Conservation (phyloP, 1,140 invertebrate genomes). For the Plectrocnemia conspersa region DNA sequence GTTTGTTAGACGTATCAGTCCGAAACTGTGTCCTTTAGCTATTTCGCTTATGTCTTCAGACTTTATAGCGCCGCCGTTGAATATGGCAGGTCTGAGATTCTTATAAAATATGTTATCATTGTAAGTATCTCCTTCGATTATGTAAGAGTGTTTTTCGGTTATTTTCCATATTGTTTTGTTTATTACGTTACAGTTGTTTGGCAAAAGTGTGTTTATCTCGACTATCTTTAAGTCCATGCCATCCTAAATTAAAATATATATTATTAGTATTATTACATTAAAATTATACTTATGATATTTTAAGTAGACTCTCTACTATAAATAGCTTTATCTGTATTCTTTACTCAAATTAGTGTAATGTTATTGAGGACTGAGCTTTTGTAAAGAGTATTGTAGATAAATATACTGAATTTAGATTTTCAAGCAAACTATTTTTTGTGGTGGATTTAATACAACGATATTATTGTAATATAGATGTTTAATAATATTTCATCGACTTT, state of each 20-base stretch:
- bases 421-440: too few relatives aligned
- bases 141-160: slow-evolving; percentile 76
- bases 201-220: slow-evolving; percentile 48
- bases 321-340: too few relatives aligned
- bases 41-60: slow-evolving; percentile 45
- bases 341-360: too few relatives aligned
- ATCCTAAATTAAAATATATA: slow-evolving; percentile 53
- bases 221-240: slow-evolving; percentile 72
- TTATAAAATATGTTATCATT: slow-evolving; percentile 57
- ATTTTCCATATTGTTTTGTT: slow-evolving; percentile 58
- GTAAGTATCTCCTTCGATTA: slow-evolving; percentile 66
- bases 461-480: too few relatives aligned
- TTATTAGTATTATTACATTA: neutral
- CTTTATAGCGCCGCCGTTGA: slow-evolving; percentile 42
- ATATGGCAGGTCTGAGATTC: slow-evolving; percentile 38
- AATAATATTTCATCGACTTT: too few relatives aligned
- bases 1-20: slow-evolving; percentile 66
- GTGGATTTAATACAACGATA: too few relatives aligned
- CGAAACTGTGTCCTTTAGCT: slow-evolving; percentile 79
- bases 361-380: too few relatives aligned
- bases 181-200: slow-evolving; percentile 53
- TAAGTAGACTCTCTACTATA: too few relatives aligned
- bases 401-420: too few relatives aligned
- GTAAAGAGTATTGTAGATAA: too few relatives aligned
- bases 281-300: too few relatives aligned